Evolutionary conservation across 2,113 vertebrate species (phyloP).

Genomic region (Rattus rattus): DNA sequence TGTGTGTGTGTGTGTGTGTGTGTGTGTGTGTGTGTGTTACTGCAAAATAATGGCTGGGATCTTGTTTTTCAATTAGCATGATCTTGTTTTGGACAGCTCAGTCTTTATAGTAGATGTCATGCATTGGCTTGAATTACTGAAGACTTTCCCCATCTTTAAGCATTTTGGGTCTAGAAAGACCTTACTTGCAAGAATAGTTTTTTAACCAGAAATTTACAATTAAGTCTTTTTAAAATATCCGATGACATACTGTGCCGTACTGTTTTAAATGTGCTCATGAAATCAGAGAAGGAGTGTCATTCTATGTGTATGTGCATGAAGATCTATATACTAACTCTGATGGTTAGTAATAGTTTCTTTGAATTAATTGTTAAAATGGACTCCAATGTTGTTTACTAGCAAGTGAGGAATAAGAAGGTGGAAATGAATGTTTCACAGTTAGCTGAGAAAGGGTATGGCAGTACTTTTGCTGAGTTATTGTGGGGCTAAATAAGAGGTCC

Average conservation of each 20-base stretch:
- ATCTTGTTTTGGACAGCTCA: conserved; percentile 15
- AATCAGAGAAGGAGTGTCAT: neutral
- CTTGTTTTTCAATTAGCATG: conserved; percentile 19
- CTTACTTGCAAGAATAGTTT: neutral
- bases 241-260: neutral
- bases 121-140: conserved; percentile 17
- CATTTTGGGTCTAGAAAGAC: neutral
- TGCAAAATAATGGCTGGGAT: neutral
- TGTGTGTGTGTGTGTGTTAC: neutral
- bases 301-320: neutral
- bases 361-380: neutral
- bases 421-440: neutral
- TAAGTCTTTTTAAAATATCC: neutral
- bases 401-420: neutral
- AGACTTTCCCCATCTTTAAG: neutral
- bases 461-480: neutral
- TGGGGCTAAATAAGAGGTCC: neutral
- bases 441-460: neutral
- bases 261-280: neutral
- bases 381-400: neutral
- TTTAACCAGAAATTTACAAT: neutral
- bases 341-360: neutral
- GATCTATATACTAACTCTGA: neutral
- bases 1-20: no score
- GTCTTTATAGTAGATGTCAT: conserved; percentile 7